These are phyloP conservation scores for Trypoxylon attenuatum DNA, from an alignment of 2,888 invertebrate species.

Conservation along the genomic window DNA sequence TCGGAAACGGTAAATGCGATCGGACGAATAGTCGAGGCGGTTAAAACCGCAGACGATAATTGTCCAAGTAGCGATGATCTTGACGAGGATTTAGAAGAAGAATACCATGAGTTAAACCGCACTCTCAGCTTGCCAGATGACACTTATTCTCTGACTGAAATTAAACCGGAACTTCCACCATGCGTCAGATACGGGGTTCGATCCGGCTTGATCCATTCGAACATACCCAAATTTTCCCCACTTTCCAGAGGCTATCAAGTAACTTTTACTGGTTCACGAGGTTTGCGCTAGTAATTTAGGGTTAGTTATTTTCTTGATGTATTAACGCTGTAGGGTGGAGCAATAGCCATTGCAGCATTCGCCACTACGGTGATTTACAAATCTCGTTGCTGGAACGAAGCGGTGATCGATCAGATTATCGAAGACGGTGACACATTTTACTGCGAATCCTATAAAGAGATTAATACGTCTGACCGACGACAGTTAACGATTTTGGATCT, in stretches of 20 bases:
- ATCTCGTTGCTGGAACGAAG: constrained; percentile 66
- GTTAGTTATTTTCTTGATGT: neutral
- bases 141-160: constrained; percentile 63
- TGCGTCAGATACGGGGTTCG: constrained; percentile 63
- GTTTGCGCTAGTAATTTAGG: neutral
- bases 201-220: constrained; percentile 63
- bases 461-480: constrained; percentile 58
- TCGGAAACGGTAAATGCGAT: constrained; percentile 50
- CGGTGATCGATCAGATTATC: constrained; percentile 67
- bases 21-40: constrained; percentile 44
- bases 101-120: constrained; percentile 57
- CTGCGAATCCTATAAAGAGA: constrained; percentile 61
- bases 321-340: constrained; percentile 61
- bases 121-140: constrained; percentile 61
- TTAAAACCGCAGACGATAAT: constrained; percentile 52
- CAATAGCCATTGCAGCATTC: constrained; percentile 68
- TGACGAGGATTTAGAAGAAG: constrained; percentile 62
- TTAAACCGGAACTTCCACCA: constrained; percentile 58
- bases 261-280: constrained; percentile 6
- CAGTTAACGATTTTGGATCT: constrained; percentile 60
- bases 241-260: constrained; percentile 71
- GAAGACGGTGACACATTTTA: constrained; percentile 70
- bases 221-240: constrained; percentile 64
- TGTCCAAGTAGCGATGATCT: constrained; percentile 58
- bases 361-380: constrained; percentile 63